These are phyloP conservation scores for Okapia johnstoni DNA, from an alignment of 2,113 vertebrate species.

Conservation along the genomic window DNA sequence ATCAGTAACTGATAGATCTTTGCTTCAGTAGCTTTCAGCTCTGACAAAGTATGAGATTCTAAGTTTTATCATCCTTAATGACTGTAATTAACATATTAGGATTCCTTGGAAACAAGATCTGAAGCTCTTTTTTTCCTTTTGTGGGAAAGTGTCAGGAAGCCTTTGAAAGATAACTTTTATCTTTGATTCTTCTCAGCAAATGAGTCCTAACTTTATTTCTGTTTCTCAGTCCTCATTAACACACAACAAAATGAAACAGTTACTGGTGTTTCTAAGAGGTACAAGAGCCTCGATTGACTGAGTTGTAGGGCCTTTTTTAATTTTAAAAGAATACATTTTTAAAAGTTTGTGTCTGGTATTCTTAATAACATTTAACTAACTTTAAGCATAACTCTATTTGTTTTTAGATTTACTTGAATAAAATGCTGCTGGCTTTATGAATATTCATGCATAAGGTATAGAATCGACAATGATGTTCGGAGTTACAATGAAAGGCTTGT, in stretches of 20 bases:
- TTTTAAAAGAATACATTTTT: background rate
- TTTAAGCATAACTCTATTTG: background rate
- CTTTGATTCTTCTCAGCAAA: constrained; percentile 1
- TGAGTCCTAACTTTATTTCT: background rate
- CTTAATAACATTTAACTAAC: background rate
- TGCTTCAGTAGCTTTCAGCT: constrained; percentile 30
- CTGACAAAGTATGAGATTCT: constrained; percentile 39
- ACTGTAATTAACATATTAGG: constrained; percentile 52
- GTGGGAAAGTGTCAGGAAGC: background rate
- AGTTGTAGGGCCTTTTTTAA: background rate
- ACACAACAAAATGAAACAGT: background rate
- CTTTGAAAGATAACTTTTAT: constrained; percentile 19
- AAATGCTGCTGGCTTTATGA: background rate
- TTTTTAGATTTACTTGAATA: background rate
- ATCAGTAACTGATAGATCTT: constrained; percentile 1
- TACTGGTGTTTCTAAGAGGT: background rate
- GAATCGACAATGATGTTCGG: background rate
- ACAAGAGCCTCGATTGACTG: background rate
- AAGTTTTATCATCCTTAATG: constrained; percentile 25
- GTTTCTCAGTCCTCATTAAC: background rate
- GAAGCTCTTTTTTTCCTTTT: background rate
- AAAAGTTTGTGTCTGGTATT: background rate
- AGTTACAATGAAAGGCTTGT: background rate
- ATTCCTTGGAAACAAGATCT: constrained; percentile 47
- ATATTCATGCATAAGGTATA: background rate